Percentiles rank a stretch among this genome's conserved stretches.
These are phyloP conservation scores for Drosophila repletoides DNA, from an alignment of 1,140 invertebrate genomes.

Conservation along the genomic window DNA sequence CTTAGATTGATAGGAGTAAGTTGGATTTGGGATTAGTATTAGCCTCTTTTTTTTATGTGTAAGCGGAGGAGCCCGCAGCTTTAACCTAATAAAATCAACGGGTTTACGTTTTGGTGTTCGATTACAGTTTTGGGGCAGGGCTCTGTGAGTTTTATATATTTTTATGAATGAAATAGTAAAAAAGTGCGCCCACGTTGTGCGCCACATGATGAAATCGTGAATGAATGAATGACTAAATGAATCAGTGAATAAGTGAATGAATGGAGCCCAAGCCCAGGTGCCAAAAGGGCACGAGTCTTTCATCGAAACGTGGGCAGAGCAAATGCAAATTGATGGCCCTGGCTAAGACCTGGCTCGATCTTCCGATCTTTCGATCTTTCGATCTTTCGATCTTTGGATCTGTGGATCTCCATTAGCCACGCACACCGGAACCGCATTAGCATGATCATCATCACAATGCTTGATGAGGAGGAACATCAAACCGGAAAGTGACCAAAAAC, in stretches of 20 bases:
- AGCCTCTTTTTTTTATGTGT: too few species aligned
- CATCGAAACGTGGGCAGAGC: conserved; percentile 39
- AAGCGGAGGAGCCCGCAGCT: conserved; percentile 26
- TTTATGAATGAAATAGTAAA: conserved; percentile 68
- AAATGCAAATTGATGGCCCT: conserved; percentile 78
- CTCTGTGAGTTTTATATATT: conserved; percentile 18
- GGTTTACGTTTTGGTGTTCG: conserved; percentile 40
- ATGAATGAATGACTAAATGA: conserved; percentile 39
- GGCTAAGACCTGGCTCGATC: conserved; percentile 49
- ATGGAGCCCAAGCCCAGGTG: conserved; percentile 51
- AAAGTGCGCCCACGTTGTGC: conserved; percentile 56
- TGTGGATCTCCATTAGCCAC: conserved; percentile 51
- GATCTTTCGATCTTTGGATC: background rate
- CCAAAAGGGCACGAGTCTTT: conserved; percentile 68
- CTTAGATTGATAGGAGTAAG: too few species aligned
- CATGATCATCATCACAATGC: conserved; percentile 45
- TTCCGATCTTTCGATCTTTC: conserved; percentile 4
- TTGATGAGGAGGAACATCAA: conserved; percentile 11
- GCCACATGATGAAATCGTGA: conserved; percentile 67
- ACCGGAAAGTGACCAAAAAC: conserved; percentile 62
- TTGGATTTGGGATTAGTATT: too few species aligned
- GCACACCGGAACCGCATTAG: conserved; percentile 77
- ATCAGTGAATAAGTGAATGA: conserved; percentile 7
- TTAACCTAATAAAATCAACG: conserved; percentile 75
- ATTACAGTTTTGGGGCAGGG: conserved; percentile 49